Base-by-base conservation (phyloP, 2,113 vertebrate genomes). In the Brachyistius frenatus region DNA sequence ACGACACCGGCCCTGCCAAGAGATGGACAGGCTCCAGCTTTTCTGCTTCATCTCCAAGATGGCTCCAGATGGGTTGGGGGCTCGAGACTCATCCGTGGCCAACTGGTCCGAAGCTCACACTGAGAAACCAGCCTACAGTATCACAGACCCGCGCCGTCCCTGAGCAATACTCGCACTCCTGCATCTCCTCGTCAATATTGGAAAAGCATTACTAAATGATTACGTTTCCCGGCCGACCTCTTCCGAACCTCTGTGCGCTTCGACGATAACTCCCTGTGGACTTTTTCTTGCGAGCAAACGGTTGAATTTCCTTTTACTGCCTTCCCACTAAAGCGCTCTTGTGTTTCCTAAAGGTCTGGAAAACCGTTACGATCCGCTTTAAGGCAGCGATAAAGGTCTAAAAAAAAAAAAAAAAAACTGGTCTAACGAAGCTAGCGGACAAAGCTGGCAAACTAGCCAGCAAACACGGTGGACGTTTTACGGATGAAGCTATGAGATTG, bases 31-130 rank as follows among this genome's bases (percentile, higher is more conserved):
- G 88, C 88, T 93, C 91, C 92, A 92, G 89, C 31, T 89, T 91
- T 90, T 70, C 23, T 61, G 39, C 85, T 89, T 86, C 80, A 70
- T 89, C 82, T 89, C 79, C 81, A 83, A 87, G 89, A 82, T 76
- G 90, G 86, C 88, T 92, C 90, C 91, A 93, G 90, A 93, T 93
- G 90, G 90, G 90, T 86, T 53, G 89, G 86, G 88, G 89, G 84
- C 68, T 85, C 30, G 78, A 87, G 91, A 86, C 73, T 93, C 81
- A 80, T 87, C 78, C 47, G 68, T 55, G 83, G 92, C 91, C 92
- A 93, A 93, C 66, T 86, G 88, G 80, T 90, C 88, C 83, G 84
- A 73, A 84, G 62, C 67, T 76, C 90, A 88, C 83, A 80, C 84
- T 85, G 88, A 63, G 90, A 23, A 23, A 83, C 65, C 58, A 16